Percentiles rank a stretch among this genome's conserved stretches.
Conservation (phyloP, 2,113 vertebrate genomes). For the Prochilodus magdalenae region DNA sequence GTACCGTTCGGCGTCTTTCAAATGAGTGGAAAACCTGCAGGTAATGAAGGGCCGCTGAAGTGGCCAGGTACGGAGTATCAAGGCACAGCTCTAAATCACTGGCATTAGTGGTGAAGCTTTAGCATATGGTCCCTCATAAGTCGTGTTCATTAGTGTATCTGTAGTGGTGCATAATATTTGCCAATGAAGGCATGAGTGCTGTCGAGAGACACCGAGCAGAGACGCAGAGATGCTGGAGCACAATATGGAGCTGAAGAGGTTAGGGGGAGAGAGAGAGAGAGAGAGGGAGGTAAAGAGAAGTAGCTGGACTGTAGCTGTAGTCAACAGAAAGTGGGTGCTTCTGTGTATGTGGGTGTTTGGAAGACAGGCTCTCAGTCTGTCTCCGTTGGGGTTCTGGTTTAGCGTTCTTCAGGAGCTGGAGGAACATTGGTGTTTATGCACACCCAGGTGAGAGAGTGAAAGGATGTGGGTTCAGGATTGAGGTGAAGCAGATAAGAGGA, state of each 20-base stretch:
- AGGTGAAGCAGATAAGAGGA: no score
- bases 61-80: background rate
- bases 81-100: background rate
- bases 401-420: background rate
- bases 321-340: background rate
- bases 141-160: conserved; percentile 41
- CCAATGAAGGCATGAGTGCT: background rate
- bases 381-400: background rate
- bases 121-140: conserved; percentile 5
- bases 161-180: background rate
- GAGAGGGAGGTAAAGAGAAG: background rate
- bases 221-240: background rate
- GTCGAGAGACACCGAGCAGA: background rate
- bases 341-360: background rate
- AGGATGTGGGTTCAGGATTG: no score
- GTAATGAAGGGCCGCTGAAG: background rate
- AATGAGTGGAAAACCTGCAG: background rate
- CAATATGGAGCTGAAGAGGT: background rate
- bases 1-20: background rate
- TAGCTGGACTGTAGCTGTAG: background rate
- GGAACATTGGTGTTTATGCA: background rate
- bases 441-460: no score
- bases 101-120: background rate
- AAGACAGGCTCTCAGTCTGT: background rate
- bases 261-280: background rate